Evolutionary conservation across 2,797 vertebrate species (phyloP).

Genomic region (Triplophysa bombifrons): DNA sequence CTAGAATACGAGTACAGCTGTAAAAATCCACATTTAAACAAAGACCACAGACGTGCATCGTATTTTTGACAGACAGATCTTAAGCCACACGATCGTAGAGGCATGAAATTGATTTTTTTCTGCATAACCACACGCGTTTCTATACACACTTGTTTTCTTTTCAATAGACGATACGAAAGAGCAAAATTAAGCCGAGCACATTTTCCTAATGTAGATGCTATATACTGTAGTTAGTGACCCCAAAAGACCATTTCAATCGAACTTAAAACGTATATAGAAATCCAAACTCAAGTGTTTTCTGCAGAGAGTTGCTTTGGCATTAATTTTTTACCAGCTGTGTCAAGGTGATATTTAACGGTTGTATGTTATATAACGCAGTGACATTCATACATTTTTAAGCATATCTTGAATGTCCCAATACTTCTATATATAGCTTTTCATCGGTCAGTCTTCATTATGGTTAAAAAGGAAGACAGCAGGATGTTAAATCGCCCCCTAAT

Average conservation of each 20-base stretch:
- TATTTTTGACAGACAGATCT: slow-evolving; percentile 54
- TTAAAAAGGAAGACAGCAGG: slow-evolving; percentile 29
- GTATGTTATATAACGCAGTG: not conserved
- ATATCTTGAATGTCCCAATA: not conserved
- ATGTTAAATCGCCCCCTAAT: slow-evolving; percentile 31
- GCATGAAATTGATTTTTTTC: slow-evolving; percentile 61
- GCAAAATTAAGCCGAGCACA: slow-evolving; percentile 27
- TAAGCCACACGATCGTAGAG: slow-evolving; percentile 66
- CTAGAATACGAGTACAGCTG: slow-evolving; percentile 65
- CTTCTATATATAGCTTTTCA: slow-evolving; percentile 26
- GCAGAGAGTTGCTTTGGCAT: not conserved
- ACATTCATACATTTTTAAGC: slow-evolving; percentile 11
- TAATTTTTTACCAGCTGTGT: not conserved
- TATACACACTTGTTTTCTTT: slow-evolving; percentile 56
- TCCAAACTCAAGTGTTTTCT: not conserved
- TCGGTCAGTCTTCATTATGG: slow-evolving; percentile 36
- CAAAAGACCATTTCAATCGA: not conserved
- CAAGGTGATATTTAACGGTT: not conserved
- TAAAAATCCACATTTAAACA: slow-evolving; percentile 62
- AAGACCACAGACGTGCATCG: slow-evolving; percentile 59
- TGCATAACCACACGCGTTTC: slow-evolving; percentile 60
- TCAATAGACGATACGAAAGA: slow-evolving; percentile 39
- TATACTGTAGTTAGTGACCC: not conserved
- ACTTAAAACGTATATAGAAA: not conserved
- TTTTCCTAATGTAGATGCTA: not conserved